Conservation (phyloP, 2,797 vertebrate species). For the Poeciliopsis paucimaculata region DNA sequence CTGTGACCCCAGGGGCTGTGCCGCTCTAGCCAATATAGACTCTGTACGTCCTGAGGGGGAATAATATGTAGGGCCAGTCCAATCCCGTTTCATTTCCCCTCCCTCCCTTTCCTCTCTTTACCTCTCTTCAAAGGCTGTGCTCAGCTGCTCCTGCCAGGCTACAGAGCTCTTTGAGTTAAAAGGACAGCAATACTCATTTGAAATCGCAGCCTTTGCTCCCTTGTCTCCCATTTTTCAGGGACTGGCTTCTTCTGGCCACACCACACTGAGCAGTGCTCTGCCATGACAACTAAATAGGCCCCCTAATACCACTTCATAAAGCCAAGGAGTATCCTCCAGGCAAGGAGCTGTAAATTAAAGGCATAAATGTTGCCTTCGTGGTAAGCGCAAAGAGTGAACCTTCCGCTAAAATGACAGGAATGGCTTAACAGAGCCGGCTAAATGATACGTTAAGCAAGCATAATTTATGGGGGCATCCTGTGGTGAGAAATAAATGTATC, state of each 20-base stretch:
- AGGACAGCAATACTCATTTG: conserved; percentile 83
- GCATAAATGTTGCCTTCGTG: conserved; percentile 82
- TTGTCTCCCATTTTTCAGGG: conserved; percentile 71
- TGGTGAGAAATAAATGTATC: conserved; percentile 74
- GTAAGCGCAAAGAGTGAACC: conserved; percentile 78
- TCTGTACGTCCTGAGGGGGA: conserved; percentile 82
- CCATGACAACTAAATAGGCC: conserved; percentile 86
- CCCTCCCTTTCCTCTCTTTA: conserved; percentile 61
- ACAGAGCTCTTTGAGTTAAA: conserved; percentile 86
- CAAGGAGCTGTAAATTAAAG: conserved; percentile 85
- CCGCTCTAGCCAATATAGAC: conserved; percentile 79
- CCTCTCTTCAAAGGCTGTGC: conserved; percentile 78
- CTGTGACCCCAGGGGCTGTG: conserved; percentile 77
- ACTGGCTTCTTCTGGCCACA: conserved; percentile 77
- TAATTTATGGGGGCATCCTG: conserved; percentile 78
- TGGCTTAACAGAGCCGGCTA: conserved; percentile 74
- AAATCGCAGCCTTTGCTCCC: conserved; percentile 79
- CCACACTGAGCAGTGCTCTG: conserved; percentile 78
- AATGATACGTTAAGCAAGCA: conserved; percentile 78
- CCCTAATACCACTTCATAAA: conserved; percentile 86
- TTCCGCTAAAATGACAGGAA: conserved; percentile 79
- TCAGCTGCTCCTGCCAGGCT: conserved; percentile 80
- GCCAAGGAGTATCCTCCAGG: conserved; percentile 82
- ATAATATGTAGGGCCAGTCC: conserved; percentile 79
- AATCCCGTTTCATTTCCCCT: conserved; percentile 78